Percentiles rank a stretch among this genome's conserved stretches.
Evolutionary conservation across 2,113 vertebrate genomes (phyloP).

Genomic region (Platichthys flesus): DNA sequence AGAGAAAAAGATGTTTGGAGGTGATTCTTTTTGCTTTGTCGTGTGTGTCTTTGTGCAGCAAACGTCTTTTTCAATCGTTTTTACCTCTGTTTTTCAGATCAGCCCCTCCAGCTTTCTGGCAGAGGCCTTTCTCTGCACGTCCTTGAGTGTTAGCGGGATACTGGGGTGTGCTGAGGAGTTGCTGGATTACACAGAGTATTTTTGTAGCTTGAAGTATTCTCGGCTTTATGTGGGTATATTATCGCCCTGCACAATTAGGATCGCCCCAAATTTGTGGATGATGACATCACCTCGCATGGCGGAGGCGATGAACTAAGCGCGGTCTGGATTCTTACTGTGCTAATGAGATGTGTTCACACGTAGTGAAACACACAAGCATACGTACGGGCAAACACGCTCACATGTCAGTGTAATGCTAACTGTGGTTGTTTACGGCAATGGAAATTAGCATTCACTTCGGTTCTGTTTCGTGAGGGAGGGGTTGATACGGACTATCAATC

Average conservation of each 20-base stretch:
- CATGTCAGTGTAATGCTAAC: slow-evolving; percentile 49
- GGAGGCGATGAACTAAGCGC: slow-evolving; percentile 14
- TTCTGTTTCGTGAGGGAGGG: slow-evolving; percentile 49
- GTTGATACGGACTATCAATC: slow-evolving; percentile 65
- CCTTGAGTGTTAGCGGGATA: slow-evolving; percentile 58
- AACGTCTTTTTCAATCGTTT: slow-evolving; percentile 15
- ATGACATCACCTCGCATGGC: slow-evolving; percentile 60
- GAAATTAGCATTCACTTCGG: slow-evolving; percentile 73
- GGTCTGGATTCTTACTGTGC: slow-evolving; percentile 13
- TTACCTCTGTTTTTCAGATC: slow-evolving; percentile 53
- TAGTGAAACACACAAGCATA: neutral
- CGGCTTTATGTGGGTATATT: slow-evolving; percentile 61
- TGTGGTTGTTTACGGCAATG: slow-evolving; percentile 68
- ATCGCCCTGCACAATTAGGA: slow-evolving; percentile 70
- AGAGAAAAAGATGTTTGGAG: slow-evolving; percentile 44
- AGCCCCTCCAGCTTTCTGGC: slow-evolving; percentile 35
- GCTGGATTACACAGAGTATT: slow-evolving; percentile 54
- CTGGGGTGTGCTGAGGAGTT: slow-evolving; percentile 64
- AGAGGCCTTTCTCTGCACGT: slow-evolving; percentile 8
- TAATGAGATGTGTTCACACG: slow-evolving; percentile 12
- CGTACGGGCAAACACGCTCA: slow-evolving; percentile 14
- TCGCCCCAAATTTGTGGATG: slow-evolving; percentile 43
- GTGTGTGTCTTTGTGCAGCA: slow-evolving; percentile 21
- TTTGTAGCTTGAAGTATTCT: slow-evolving; percentile 58
- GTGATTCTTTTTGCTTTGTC: slow-evolving; percentile 3